These are phyloP conservation scores for Muschampia plurimacula DNA, from an alignment of 2,888 invertebrate species.

Conservation along the genomic window DNA sequence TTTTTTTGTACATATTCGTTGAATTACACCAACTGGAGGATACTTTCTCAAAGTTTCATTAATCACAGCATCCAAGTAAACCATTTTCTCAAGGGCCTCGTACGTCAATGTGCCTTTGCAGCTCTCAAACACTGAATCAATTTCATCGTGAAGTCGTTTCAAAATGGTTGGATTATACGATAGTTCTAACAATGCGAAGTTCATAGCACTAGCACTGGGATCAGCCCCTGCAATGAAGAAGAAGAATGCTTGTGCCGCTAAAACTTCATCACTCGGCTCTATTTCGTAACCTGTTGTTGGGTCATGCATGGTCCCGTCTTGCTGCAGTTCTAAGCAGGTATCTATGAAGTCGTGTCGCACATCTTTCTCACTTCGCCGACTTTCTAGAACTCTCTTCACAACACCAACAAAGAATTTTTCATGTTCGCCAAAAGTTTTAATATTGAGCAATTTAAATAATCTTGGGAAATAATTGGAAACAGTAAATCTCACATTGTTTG, in stretches of 20 bases:
- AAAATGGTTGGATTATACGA: constrained; percentile 66
- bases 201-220: constrained; percentile 69
- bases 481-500: constrained; percentile 50
- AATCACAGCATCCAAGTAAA: constrained; percentile 71
- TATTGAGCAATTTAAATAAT: constrained; percentile 54
- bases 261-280: constrained; percentile 61
- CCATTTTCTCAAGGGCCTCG: constrained; percentile 60
- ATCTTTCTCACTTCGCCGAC: constrained; percentile 50
- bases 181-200: constrained; percentile 66
- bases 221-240: constrained; percentile 78
- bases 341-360: constrained; percentile 66
- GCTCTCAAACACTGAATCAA: constrained; percentile 60
- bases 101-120: constrained; percentile 58
- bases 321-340: constrained; percentile 64
- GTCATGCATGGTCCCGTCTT: constrained; percentile 61
- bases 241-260: constrained; percentile 73
- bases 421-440: constrained; percentile 60
- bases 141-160: constrained; percentile 64
- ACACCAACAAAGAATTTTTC: constrained; percentile 65
- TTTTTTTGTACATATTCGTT: constrained; percentile 59
- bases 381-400: constrained; percentile 60
- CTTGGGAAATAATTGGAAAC: constrained; percentile 53
- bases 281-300: constrained; percentile 57
- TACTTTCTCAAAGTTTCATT: constrained; percentile 66
- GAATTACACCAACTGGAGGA: constrained; percentile 62